Evolutionary conservation across 2,797 vertebrate genomes (phyloP).

Genomic region (Poeciliopsis turneri): DNA sequence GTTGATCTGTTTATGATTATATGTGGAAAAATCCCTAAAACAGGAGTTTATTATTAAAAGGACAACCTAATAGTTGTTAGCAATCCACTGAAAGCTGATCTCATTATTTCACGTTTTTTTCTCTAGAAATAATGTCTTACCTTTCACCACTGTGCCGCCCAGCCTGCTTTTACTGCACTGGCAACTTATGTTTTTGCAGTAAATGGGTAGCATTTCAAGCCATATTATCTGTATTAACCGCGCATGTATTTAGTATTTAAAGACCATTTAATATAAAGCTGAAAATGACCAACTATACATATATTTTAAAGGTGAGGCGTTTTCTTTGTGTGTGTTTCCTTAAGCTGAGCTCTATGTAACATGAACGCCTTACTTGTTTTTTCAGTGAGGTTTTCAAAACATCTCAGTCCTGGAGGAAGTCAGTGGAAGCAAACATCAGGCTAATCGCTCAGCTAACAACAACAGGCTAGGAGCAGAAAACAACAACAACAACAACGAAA

Average conservation of each 20-base stretch:
- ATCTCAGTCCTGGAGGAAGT: neutral
- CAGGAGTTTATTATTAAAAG: neutral
- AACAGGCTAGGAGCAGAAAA: constrained; percentile 23
- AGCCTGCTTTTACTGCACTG: neutral
- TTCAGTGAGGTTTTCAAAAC: neutral
- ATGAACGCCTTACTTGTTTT: neutral
- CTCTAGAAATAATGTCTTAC: neutral
- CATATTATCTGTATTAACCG: neutral
- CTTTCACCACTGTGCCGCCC: neutral
- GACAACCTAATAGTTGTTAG: neutral
- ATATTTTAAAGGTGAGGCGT: neutral
- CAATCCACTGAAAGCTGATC: neutral
- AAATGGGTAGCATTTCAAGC: neutral
- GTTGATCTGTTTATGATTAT: neutral
- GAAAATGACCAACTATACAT: neutral
- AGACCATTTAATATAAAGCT: neutral
- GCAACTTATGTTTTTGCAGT: neutral
- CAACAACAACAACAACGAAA: constrained; percentile 23
- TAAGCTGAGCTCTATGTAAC: constrained; percentile 19
- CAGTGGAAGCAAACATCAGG: constrained; percentile 20
- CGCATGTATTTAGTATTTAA: neutral
- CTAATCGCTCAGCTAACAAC: constrained; percentile 65
- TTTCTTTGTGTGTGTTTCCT: neutral
- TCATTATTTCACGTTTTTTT: neutral
- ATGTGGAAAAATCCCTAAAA: neutral